Conservation (phyloP, 2,888 invertebrate genomes). For the Calameuta pallipes region DNA sequence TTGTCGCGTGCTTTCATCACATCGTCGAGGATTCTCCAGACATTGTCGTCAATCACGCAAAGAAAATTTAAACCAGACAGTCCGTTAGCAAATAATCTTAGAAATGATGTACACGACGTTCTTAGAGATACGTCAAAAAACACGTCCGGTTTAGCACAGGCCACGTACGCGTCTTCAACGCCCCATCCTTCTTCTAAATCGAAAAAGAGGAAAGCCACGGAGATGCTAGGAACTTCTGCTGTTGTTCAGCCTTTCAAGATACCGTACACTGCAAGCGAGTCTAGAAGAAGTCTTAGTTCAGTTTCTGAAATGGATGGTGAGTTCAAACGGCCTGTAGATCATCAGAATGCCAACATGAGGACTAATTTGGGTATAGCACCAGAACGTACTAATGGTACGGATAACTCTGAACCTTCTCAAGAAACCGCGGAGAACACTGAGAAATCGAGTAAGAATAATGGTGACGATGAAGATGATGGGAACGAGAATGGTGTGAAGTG, state of each 20-base stretch:
- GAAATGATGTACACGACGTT: not conserved
- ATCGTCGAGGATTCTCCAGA: slow-evolving; percentile 58
- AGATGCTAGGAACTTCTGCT: slow-evolving; percentile 37
- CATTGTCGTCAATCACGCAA: slow-evolving; percentile 56
- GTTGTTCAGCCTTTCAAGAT: slow-evolving; percentile 51
- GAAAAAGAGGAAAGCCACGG: slow-evolving; percentile 58
- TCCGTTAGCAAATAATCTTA: not conserved
- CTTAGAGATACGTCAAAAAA: not conserved
- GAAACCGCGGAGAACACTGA: slow-evolving; percentile 11
- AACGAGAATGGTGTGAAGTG: slow-evolving; percentile 53
- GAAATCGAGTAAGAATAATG: slow-evolving; percentile 13
- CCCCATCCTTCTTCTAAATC: slow-evolving; percentile 29
- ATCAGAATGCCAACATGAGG: not conserved
- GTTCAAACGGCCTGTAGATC: slow-evolving; percentile 15
- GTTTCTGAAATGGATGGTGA: slow-evolving; percentile 34
- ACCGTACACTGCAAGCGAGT: slow-evolving; percentile 38
- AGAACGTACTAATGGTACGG: slow-evolving; percentile 13
- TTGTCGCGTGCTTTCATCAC: slow-evolving; percentile 57
- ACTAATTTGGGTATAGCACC: not conserved
- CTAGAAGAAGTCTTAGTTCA: slow-evolving; percentile 32
- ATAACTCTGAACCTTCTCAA: slow-evolving; percentile 16
- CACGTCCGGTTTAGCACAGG: not conserved
- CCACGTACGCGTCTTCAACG: slow-evolving; percentile 11
- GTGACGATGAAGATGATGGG: slow-evolving; percentile 26
- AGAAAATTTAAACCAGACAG: slow-evolving; percentile 38